Evolutionary conservation across 2,888 invertebrate genomes (phyloP).

Genomic region (Meliscaeva auricollis): DNA sequence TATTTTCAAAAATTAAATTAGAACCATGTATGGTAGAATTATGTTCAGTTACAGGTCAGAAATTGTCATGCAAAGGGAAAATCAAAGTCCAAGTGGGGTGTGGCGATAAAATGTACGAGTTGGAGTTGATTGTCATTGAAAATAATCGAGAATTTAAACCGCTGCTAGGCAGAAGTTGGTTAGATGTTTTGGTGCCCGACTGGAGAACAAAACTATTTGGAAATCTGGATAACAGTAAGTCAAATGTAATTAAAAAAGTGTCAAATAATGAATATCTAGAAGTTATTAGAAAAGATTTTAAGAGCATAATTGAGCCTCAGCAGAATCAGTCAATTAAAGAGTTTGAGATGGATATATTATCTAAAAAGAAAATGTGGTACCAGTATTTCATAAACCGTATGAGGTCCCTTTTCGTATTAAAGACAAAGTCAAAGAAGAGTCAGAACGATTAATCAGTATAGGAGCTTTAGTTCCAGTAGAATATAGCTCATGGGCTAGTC

Average conservation of each 20-base stretch:
- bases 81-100: background rate
- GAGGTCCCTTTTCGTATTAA: constrained; percentile 15
- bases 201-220: background rate
- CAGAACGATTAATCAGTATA: constrained; percentile 13
- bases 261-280: constrained; percentile 11
- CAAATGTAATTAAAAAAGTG: background rate
- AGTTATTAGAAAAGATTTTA: constrained; percentile 9
- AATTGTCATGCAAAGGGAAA: background rate
- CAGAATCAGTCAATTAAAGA: constrained; percentile 8
- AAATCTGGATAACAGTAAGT: constrained; percentile 19
- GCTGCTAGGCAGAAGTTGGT: constrained; percentile 4
- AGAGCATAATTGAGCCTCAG: constrained; percentile 14
- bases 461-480: background rate
- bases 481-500: constrained; percentile 7
- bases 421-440: no score
- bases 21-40: background rate
- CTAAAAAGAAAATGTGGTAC: constrained; percentile 2
- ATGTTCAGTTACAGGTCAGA: constrained; percentile 1
- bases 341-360: constrained; percentile 12
- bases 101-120: background rate
- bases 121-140: background rate
- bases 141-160: background rate
- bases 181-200: background rate
- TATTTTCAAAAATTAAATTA: constrained; percentile 1
- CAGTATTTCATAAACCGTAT: constrained; percentile 9